Evolutionary conservation across 2,888 invertebrate genomes (phyloP), one percentile per base, ranked within the genome.

Genomic region (Pseudolycoriella hygida): DNA sequence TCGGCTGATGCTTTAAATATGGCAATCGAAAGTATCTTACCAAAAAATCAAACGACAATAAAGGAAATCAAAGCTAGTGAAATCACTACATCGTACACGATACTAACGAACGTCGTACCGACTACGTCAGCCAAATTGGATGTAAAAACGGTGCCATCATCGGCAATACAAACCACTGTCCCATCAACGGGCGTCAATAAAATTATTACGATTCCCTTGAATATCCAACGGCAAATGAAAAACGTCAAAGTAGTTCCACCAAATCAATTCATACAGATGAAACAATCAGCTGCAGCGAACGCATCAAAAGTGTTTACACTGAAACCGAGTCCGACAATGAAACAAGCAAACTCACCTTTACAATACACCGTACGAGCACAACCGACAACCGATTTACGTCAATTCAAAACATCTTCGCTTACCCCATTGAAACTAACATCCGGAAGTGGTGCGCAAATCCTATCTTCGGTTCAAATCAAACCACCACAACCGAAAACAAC

Each of bases 171-270:
- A 12, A 19, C 25, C 12, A 25, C 2, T 5, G 15, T n/a, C 18
- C 8, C n/a, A 25, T 2, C 25, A 41, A 11, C 40, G 19, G 11
- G 10, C 11, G 17, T 17, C 11, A 11, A 14, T 3, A 17, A 14
- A 14, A 11, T 17, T 8, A 39, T 15, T 15, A 8, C 40, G 19
- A 40, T 19, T 18, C 12, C 18, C 10, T 8, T 11, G 14, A 19
- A 8, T 4, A n/a, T 40, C n/a, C 40, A 40, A 5, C 17, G 42
- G 42, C 45, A 42, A 47, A 20, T 50, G 46, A 25, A 49, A 41
- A 64, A 64, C 50, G 60, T 65, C 15, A 65, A 65, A 56, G 60
- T 64, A 59, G 58, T 65, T 48, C 60, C 64, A 1, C 53, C 61
- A 4, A 62, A 56, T 50, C 64, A 65, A 48, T 62, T 65, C 50